Conservation (phyloP, 2,888 invertebrate species). For the Scaptomyza cyrtandrae region DNA sequence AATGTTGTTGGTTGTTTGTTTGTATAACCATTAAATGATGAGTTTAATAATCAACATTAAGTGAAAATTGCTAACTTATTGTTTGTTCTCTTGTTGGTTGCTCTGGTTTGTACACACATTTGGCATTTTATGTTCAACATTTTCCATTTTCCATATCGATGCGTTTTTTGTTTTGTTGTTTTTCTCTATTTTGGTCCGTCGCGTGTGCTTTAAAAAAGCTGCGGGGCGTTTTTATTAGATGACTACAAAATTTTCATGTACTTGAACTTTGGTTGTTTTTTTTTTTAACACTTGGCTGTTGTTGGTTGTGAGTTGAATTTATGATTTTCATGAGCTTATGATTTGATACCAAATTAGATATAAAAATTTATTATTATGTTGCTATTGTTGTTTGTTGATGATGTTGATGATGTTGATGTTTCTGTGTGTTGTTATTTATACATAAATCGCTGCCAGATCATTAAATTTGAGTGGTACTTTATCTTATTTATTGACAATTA, state of each 20-base stretch:
- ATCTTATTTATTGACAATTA: slow-evolving; percentile 65
- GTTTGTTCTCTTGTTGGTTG: neutral
- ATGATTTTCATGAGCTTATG: slow-evolving; percentile 65
- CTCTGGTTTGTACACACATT: slow-evolving; percentile 4
- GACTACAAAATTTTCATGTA: slow-evolving; percentile 47
- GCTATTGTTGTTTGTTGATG: slow-evolving; percentile 13
- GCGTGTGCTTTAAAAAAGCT: slow-evolving; percentile 26
- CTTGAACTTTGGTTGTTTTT: slow-evolving; percentile 66
- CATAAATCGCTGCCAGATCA: slow-evolving; percentile 72
- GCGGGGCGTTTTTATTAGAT: slow-evolving; percentile 39
- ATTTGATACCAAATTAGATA: slow-evolving; percentile 66
- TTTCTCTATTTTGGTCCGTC: neutral
- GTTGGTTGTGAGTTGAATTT: slow-evolving; percentile 53
- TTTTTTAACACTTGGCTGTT: slow-evolving; percentile 23
- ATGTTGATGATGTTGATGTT: slow-evolving; percentile 3
- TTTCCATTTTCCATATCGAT: slow-evolving; percentile 48
- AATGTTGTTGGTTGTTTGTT: too few species aligned
- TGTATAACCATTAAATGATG: too few species aligned
- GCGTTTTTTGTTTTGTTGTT: slow-evolving; percentile 24
- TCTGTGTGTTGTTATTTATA: slow-evolving; percentile 6
- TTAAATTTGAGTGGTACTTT: slow-evolving; percentile 56
- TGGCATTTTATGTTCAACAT: neutral
- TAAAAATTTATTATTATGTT: slow-evolving; percentile 41
- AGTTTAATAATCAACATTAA: neutral
- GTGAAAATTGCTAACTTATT: neutral